These are phyloP conservation scores for Terebella lapidaria DNA, from an alignment of 2,888 invertebrate species.

Conservation along the genomic window DNA sequence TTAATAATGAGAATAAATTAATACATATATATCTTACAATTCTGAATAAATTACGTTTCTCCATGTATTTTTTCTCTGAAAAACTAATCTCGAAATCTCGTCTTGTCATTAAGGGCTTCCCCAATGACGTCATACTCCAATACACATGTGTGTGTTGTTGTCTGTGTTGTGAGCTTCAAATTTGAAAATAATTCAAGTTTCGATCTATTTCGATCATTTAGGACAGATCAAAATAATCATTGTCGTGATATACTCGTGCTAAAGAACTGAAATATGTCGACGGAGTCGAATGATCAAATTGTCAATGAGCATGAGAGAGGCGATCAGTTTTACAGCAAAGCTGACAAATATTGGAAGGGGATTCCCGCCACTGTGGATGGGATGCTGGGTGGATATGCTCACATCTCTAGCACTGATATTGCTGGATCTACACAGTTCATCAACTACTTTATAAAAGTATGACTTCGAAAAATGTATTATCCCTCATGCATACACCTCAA, in stretches of 20 bases:
- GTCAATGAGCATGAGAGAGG: neutral
- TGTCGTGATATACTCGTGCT: too few relatives aligned
- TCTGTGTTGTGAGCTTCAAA: too few relatives aligned
- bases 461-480: too few relatives aligned
- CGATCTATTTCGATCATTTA: too few relatives aligned
- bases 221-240: too few relatives aligned
- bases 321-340: slow-evolving; percentile 42
- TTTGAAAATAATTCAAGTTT: too few relatives aligned
- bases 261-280: too few relatives aligned
- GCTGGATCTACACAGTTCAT: slow-evolving; percentile 79
- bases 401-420: slow-evolving; percentile 80
- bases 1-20: neutral
- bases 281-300: neutral
- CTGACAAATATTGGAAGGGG: slow-evolving; percentile 74
- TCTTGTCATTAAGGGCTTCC: neutral
- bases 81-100: neutral
- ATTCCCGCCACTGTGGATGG: slow-evolving; percentile 85
- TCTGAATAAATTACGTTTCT: too few relatives aligned
- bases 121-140: neutral
- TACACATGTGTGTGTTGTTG: neutral
- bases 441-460: slow-evolving; percentile 55
- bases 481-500: too few relatives aligned
- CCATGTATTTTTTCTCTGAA: too few relatives aligned
- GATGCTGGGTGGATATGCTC: slow-evolving; percentile 88
- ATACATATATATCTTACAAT: too few relatives aligned